Evolutionary conservation across 2,888 invertebrate species (phyloP), one percentile per base, ranked within the genome.

Genomic region (Nomada fucata): DNA sequence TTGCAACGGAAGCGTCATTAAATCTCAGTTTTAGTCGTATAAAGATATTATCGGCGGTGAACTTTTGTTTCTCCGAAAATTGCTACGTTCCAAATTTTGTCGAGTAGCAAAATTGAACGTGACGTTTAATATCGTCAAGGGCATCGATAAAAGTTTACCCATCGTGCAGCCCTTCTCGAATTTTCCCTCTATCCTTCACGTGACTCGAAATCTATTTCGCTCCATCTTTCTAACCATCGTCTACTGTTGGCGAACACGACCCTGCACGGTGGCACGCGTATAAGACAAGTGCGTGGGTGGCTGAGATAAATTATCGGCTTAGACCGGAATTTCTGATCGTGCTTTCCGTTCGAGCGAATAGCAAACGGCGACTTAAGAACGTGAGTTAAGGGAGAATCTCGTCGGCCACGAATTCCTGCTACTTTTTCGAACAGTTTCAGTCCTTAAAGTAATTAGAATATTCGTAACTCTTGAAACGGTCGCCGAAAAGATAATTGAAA

Each of bases 281-380:
- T 84, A 83, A 79, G 84, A 89, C 81, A 82, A 84, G 82, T 61
- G 88, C 89, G 88, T 88, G 86, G 88, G 86, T 89, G 83, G 88
- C 20, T 82, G 78, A 81, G 83, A 89, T 88, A 89, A 89, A 88
- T 88, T 89, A 86, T 74, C 84, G 75, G 85, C 86, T 89, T 86
- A 88, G 76, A 79, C 77, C 84, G 82, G 76, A 85, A 86, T 82
- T 82, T 81, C 73, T 82, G 79, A 64, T 73, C 79, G 65, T 61
- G 67, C 70, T 84, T 86, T 87, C 79, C 82, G 76, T 69, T 77
- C 75, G 72, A 63, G 57, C 57, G 80, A 68, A 74, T 75, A 68
- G 77, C 63, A 73, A 57, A 55, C 59, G 68, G 50, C 72, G 69
- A 67, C 73, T 79, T 84, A 86, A 78, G 59, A 50, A 65, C 72